These are phyloP conservation scores for Drymodes brunneopygia DNA, from an alignment of 2,113 vertebrate species.

Conservation along the genomic window DNA sequence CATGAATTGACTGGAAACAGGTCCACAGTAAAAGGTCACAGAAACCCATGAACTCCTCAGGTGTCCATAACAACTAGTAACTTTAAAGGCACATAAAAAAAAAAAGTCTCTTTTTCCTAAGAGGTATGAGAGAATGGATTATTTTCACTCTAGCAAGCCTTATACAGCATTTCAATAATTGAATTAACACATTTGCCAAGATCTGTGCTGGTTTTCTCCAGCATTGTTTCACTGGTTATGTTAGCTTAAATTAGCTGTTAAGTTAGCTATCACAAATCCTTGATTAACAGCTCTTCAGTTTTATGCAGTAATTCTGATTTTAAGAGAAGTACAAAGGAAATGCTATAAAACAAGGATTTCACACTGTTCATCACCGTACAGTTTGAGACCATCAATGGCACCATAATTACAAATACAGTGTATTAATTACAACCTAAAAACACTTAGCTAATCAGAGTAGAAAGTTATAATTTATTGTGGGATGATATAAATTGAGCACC, in stretches of 20 bases:
- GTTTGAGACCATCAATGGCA: background rate
- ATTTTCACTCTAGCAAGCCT: slow-evolving; percentile 62
- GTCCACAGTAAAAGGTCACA: slow-evolving; percentile 86
- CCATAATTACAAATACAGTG: background rate
- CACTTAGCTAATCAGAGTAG: background rate
- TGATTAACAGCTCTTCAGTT: slow-evolving; percentile 30
- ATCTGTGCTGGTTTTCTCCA: slow-evolving; percentile 33
- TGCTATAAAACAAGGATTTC: background rate
- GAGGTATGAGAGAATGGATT: slow-evolving; percentile 69
- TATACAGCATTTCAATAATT: slow-evolving; percentile 69
- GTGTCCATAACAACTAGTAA: slow-evolving; percentile 82
- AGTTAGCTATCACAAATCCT: slow-evolving; percentile 37
- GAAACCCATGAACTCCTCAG: slow-evolving; percentile 83
- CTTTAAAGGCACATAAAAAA: slow-evolving; percentile 80
- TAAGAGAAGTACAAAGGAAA: slow-evolving; percentile 31
- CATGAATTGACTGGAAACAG: slow-evolving; percentile 94
- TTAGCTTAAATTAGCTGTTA: slow-evolving; percentile 24
- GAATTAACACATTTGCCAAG: slow-evolving; percentile 75
- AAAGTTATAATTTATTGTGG: slow-evolving; percentile 3
- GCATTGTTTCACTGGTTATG: slow-evolving; percentile 6
- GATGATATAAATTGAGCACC: slow-evolving; percentile 66
- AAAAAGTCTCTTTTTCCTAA: slow-evolving; percentile 70
- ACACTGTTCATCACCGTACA: background rate
- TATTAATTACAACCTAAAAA: background rate
- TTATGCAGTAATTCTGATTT: background rate